Conservation (phyloP, 2,888 invertebrate species). For the Hirtodrosophila trivittata region DNA sequence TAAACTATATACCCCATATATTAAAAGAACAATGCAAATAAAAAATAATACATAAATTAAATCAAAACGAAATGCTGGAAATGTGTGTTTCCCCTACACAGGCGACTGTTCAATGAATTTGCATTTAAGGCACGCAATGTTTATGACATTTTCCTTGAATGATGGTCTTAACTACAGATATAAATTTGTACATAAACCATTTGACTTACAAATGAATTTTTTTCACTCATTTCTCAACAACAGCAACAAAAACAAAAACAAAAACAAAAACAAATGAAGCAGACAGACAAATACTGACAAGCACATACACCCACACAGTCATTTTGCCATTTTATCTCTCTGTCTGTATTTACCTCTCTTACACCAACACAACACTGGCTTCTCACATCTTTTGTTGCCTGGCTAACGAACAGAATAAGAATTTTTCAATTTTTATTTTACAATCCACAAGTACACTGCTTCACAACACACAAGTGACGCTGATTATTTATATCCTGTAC, state of each 20-base stretch:
- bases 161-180: constrained; percentile 79
- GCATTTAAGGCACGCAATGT: constrained; percentile 74
- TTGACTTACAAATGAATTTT: constrained; percentile 73
- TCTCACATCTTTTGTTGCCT: constrained; percentile 67
- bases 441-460: constrained; percentile 37
- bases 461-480: constrained; percentile 34
- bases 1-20: too few species aligned
- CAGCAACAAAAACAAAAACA: constrained; percentile 50
- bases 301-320: constrained; percentile 37
- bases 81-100: constrained; percentile 69
- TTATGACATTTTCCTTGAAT: constrained; percentile 82
- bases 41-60: not conserved
- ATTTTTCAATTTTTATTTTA: constrained; percentile 56
- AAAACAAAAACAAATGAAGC: too few species aligned
- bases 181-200: constrained; percentile 79
- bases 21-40: too few species aligned
- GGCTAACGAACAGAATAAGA: constrained; percentile 62
- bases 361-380: constrained; percentile 58
- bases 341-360: constrained; percentile 42
- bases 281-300: constrained; percentile 58
- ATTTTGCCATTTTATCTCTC: constrained; percentile 52
- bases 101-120: constrained; percentile 81
- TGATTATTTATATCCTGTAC: constrained; percentile 56
- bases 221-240: constrained; percentile 71
- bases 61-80: constrained; percentile 51